phyloP scores from a whole-genome alignment of 1,140 invertebrate species.

The Trichogramma pretiosum region DNA sequence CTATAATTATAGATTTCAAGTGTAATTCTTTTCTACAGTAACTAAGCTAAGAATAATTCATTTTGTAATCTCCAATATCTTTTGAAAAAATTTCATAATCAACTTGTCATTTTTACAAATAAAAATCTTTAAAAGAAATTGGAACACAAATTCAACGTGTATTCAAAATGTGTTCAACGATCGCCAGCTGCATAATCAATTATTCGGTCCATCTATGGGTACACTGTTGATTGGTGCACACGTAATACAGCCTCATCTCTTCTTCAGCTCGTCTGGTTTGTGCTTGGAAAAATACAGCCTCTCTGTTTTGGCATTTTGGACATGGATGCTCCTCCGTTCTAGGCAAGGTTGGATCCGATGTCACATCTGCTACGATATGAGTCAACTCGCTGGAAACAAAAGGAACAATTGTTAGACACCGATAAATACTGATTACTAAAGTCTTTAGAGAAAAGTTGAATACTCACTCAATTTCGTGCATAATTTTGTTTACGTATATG shows the following conservation, averaged over 20 bases:
- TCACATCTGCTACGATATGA: constrained; percentile 95
- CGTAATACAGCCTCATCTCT: constrained; percentile 99
- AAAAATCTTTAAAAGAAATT: too few species aligned
- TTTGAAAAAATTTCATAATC: too few species aligned
- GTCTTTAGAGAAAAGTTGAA: neutral
- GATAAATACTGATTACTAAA: neutral
- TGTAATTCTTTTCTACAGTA: too few species aligned
- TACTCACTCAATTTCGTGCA: constrained; percentile 97
- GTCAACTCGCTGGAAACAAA: constrained; percentile 73
- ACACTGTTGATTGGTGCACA: constrained; percentile 89
- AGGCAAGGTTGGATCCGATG: constrained; percentile 95
- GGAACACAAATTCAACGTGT: too few species aligned
- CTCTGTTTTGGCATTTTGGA: constrained; percentile 87
- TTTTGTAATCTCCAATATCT: too few species aligned
- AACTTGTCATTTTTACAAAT: too few species aligned
- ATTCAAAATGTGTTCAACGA: too few species aligned
- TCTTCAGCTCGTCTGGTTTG: constrained; percentile 94
- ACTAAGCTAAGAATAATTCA: too few species aligned
- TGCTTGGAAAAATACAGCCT: constrained; percentile 90
- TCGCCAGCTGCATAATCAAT: too few species aligned
- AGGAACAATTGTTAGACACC: constrained; percentile 19
- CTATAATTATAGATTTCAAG: too few species aligned
- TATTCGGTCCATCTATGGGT: constrained; percentile 96
- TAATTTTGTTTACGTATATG: constrained; percentile 99
- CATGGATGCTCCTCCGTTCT: constrained; percentile 97